A percentile compares a stretch with the other conserved stretches of the same genome.
Evolutionary conservation across 2,797 vertebrate species (phyloP).

Genomic region (Erpetoichthys calabaricus): DNA sequence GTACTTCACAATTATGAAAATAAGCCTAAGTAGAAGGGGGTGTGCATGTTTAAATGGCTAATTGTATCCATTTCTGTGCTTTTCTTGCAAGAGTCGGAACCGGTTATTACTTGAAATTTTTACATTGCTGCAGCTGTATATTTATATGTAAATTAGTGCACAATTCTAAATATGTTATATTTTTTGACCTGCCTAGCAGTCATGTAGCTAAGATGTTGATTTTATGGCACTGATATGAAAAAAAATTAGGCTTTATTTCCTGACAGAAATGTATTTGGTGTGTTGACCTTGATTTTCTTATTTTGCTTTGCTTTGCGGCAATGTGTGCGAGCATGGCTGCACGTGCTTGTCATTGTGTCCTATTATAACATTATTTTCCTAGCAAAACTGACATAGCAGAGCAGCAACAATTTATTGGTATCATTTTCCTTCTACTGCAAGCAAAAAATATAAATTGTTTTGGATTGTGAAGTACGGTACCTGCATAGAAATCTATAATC

Average conservation of each 20-base stretch:
- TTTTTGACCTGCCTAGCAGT: slow-evolving; percentile 17
- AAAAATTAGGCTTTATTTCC: slow-evolving; percentile 27
- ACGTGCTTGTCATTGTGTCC: slow-evolving; percentile 11
- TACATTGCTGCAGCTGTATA: slow-evolving; percentile 3
- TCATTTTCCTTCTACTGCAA: slow-evolving; percentile 11
- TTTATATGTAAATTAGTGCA: slow-evolving; percentile 8
- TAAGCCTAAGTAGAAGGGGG: background rate
- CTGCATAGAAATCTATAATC: slow-evolving; percentile 9
- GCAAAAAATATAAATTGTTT: background rate
- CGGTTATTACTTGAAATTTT: background rate
- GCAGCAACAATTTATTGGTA: slow-evolving; percentile 23
- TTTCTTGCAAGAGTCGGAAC: slow-evolving; percentile 6
- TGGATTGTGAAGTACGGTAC: slow-evolving; percentile 9
- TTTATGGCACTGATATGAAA: slow-evolving; percentile 21
- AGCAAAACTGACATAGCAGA: slow-evolving; percentile 8
- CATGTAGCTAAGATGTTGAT: slow-evolving; percentile 25
- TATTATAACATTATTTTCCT: slow-evolving; percentile 10
- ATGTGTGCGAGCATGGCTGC: no score
- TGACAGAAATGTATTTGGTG: slow-evolving; percentile 1
- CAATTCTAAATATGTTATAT: slow-evolving; percentile 11
- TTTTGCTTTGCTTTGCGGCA: slow-evolving; percentile 16
- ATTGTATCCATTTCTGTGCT: slow-evolving; percentile 10
- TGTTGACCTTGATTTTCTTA: slow-evolving; percentile 16
- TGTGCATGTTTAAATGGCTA: slow-evolving; percentile 6
- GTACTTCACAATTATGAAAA: slow-evolving; percentile 18